Evolutionary conservation across 2,888 invertebrate genomes (phyloP).

Genomic region (Oxyteleia sp.): DNA sequence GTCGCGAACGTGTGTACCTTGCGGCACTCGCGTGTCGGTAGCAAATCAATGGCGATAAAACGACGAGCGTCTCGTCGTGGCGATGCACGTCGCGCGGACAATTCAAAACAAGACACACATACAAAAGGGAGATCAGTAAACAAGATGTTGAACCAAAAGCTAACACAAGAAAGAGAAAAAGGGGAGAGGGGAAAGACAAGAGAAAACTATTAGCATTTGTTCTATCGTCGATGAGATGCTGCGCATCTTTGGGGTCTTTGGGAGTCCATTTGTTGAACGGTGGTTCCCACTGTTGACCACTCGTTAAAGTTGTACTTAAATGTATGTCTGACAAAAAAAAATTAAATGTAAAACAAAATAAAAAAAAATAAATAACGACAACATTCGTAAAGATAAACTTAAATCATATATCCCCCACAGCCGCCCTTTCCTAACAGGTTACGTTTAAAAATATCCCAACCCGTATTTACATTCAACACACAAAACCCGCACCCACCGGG

Average conservation of each 20-base stretch:
- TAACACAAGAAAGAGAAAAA: slow-evolving; percentile 4
- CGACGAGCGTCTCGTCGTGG: slow-evolving; percentile 12
- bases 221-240: slow-evolving; percentile 81
- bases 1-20: slow-evolving; percentile 80
- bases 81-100: slow-evolving; percentile 19
- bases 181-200: background rate
- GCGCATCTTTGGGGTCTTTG: slow-evolving; percentile 77
- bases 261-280: slow-evolving; percentile 82
- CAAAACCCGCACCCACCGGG: too few relatives aligned
- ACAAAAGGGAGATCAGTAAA: background rate
- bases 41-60: slow-evolving; percentile 66
- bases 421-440: too few relatives aligned
- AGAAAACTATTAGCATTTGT: slow-evolving; percentile 50
- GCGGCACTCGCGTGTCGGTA: slow-evolving; percentile 52
- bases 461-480: too few relatives aligned
- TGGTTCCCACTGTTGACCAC: slow-evolving; percentile 82
- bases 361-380: slow-evolving; percentile 34
- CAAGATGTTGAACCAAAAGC: too few relatives aligned
- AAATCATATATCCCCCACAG: too few relatives aligned
- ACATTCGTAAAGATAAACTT: too few relatives aligned
- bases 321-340: slow-evolving; percentile 75
- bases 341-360: slow-evolving; percentile 27
- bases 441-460: too few relatives aligned
- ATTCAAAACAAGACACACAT: slow-evolving; percentile 12
- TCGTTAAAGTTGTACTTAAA: slow-evolving; percentile 82